These are phyloP conservation scores for Spea multiplicata DNA, from an alignment of 2,113 vertebrate species.

Conservation along the genomic window DNA sequence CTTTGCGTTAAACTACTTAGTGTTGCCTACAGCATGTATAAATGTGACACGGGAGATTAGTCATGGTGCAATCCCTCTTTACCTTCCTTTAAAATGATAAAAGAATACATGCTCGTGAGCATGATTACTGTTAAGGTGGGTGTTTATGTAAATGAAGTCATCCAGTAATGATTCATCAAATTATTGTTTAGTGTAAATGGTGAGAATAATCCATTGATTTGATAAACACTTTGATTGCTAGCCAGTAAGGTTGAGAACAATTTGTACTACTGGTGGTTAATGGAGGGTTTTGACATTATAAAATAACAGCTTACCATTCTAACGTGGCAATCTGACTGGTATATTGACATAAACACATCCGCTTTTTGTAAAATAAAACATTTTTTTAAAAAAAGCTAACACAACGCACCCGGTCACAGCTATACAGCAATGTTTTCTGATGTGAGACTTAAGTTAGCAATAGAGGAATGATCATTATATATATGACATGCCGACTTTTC, in stretches of 20 bases:
- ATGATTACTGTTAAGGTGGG: neutral
- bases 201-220: slow-evolving; percentile 1
- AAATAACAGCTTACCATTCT: slow-evolving; percentile 23
- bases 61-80: slow-evolving; percentile 16
- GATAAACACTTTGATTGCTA: slow-evolving; percentile 24
- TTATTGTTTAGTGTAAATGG: slow-evolving; percentile 2
- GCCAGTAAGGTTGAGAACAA: slow-evolving; percentile 2
- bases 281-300: slow-evolving; percentile 15
- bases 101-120: neutral
- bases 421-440: too few species aligned
- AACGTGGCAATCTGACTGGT: slow-evolving; percentile 5
- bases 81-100: neutral
- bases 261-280: slow-evolving; percentile 8
- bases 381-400: too few species aligned
- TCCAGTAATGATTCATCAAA: slow-evolving; percentile 28
- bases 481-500: too few species aligned
- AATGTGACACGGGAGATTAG: slow-evolving; percentile 15
- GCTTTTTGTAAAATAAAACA: neutral
- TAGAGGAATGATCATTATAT: too few species aligned
- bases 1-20: neutral
- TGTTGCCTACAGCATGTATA: slow-evolving; percentile 4
- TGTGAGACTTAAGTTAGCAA: too few species aligned
- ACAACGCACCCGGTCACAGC: too few species aligned
- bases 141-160: slow-evolving; percentile 10
- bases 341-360: neutral